Evolutionary conservation across 1,140 invertebrate genomes (phyloP), one percentile per base, ranked within the genome.

Genomic region (Lordiphosa stackelbergi): DNA sequence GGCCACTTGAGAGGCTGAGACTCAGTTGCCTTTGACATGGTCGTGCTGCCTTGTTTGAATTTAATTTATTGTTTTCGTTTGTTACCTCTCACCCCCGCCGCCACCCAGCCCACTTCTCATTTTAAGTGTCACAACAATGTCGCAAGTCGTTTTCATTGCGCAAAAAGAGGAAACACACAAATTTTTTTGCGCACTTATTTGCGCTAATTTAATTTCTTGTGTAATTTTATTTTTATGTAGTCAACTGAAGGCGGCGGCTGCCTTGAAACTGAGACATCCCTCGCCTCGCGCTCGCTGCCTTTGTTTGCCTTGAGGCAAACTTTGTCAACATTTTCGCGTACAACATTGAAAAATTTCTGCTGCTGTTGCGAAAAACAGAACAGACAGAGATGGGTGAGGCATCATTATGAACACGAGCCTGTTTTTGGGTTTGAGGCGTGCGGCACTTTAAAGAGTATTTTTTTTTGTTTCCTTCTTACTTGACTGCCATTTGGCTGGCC

Each of bases 181-280:
- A 12, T 62, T 68, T 56, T 57, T 58, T 60, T 66, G 71, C 69
- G 47, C 71, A 75, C 71, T 71, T 81, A 74, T 75, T 79, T 81
- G 71, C 75, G 75, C 75, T 81, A 83, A 81, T 81, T 81, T 81
- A 68, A 81, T 81, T 81, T 75, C 77, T 83, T 75, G 72, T 83
- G 75, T 83, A 81, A 81, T 81, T 81, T 75, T 69, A 75, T 81
- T 81, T 81, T 81, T 81, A 79, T 79, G 75, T 79, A 68, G 74
- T 66, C 75, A 61, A 65, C 71, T 63, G 63, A 63, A 65, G 64
- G 64, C 53, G 47, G 42, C 36, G 24, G 49, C 66, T 79, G 77
- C 75, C 75, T 81, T 83, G 75, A 83, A 81, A 83, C 71, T 83
- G 75, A 81, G 66, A 68, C 54, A 42, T 19, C 12, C 22, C 3